Base-by-base conservation (phyloP, 64 coral and sea anemone species). In the Cladopsammia gracilis region DNA sequence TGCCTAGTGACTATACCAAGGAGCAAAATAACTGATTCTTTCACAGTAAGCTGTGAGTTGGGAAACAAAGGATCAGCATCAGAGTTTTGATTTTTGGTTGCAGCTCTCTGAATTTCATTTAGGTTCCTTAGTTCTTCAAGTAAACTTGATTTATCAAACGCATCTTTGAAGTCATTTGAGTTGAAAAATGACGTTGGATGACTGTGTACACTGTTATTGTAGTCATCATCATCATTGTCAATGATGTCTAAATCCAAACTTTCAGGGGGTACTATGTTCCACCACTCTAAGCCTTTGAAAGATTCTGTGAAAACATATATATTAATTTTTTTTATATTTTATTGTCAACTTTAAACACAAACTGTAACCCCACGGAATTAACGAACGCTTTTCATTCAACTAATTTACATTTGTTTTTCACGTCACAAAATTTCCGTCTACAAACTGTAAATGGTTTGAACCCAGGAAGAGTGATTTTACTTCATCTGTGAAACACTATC, bases 1-100 rank as follows among this genome's bases (percentile, higher is more conserved):
- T 86, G 83, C 64, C 83, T 66, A 43, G 62, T 71, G 23, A 70
- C 64, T 47, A 86, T 86, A 10, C 83, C 83, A 12, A 86, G 22
- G 2, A 86, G 22, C 48, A 86, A 86, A 53, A 86, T 68, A 8
- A 86, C 51, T 5, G 47, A 48, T 20, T 86, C 83, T 50, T 86
- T 86, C 2, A 71, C 48, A 53, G 45, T 8, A 6, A 86, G 44
- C 20, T 86, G 64, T 66, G 64, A 86, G 7, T 18, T 86, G 4
- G 64, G 18, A 86, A 86, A 86, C 20, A 86, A 71, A 71, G 22
- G 51, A 20, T 79, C 77, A 53, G 52, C 1, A 56, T 24, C 83
- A 24, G 20, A 8, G 22, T 86, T 53, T 45, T 50, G 47, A 20
- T 71, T 49, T 53, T 71, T 25, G 6, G 83, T 53, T 7, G 12